Evolutionary conservation across 1,140 invertebrate species (phyloP), one percentile per base, ranked within the genome.

Genomic region (Drosophila melanica): DNA sequence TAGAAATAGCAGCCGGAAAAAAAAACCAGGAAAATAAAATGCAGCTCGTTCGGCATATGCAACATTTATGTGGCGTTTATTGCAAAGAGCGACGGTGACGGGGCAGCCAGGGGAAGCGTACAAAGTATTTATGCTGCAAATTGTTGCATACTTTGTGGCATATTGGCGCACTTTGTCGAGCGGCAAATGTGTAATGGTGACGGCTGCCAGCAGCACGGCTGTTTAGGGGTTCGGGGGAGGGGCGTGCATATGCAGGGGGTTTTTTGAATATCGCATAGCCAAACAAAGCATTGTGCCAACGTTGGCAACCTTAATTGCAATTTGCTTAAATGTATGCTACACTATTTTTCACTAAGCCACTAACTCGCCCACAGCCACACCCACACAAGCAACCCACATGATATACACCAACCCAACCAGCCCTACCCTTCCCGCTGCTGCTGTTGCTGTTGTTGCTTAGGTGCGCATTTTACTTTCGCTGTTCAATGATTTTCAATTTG

Each of bases 401-500:
- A 37, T 53, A 14, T 60, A 27, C 12, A 44, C 30, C 27, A 10
- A n/a, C 6, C 18, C 47, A 30, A 4, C 18, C 37, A 9, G 11
- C 35, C 30, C 8, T 41, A n/a, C 1, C 18, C 44, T n/a, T n/a
- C n/a, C n/a, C n/a, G n/a, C 44, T 14, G 3, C 27, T 20, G 1
- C 18, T 12, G 27, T 18, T 23, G 41, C n/a, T 48, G 33, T 20
- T 39, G 59, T 45, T 27, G 58, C 48, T 74, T 62, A 69, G 71
- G 71, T 74, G 65, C 35, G 71, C 71, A 69, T 74, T 74, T 74
- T 65, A 60, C 60, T 55, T 65, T 67, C 62, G 51, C 58, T 71
- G 67, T 82, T 86, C 84, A 82, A 87, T 87, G 82, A 87, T 87
- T 87, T 87, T 79, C 84, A 87, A 87, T 86, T 86, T 86, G 82